Evolutionary conservation across 1,140 invertebrate species (phyloP), one percentile per base, ranked within the genome.

Genomic region (Colletes gigas): DNA sequence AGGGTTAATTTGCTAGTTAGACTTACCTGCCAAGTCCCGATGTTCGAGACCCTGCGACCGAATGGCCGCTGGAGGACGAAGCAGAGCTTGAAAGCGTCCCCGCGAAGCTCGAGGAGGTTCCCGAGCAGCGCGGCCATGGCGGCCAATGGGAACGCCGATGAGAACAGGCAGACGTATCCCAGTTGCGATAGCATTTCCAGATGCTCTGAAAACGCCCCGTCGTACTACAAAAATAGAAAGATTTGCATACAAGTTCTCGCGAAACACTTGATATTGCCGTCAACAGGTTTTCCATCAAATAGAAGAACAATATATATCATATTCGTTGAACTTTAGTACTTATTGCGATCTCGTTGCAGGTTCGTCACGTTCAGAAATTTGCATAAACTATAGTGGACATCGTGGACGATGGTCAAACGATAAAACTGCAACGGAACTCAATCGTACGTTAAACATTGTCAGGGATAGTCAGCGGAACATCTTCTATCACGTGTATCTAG

Each of bases 171-270:
- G 47, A 99, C 98, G 93, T 99, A 99, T 55, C 98, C 98, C 90
- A 99, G 96, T 91, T 99, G 98, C 17, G 99, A 98, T 72, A 99
- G 96, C 97, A 99, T 98, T 94, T 99, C 99, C 82, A 99, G 93
- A 91, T 99, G 99, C 92, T 99, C 99, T 21, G 98, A 98, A 94
- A 99, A 98, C 0, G 98, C 98, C 57, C 98, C 98, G 84, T 97
- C 96, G 90, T 97, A 97, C 96, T 99, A 94, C 44, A 39, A 87
- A 30, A 82, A 66, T 59, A 9, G 55, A 74, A 82, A 74, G 12
- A 0, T 69, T 67, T 62, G 10, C 52, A 19, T 30, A 30, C 2
- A 3, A 67, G 17, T 66, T 21, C 7, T 2, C 14, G 3, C 10
- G 30, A 19, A 15, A 4, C 7, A 6, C 9, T 15, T 12, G 15